These are phyloP conservation scores for Cherax quadricarinatus DNA, from an alignment of 1,140 invertebrate genomes.

Conservation along the genomic window DNA sequence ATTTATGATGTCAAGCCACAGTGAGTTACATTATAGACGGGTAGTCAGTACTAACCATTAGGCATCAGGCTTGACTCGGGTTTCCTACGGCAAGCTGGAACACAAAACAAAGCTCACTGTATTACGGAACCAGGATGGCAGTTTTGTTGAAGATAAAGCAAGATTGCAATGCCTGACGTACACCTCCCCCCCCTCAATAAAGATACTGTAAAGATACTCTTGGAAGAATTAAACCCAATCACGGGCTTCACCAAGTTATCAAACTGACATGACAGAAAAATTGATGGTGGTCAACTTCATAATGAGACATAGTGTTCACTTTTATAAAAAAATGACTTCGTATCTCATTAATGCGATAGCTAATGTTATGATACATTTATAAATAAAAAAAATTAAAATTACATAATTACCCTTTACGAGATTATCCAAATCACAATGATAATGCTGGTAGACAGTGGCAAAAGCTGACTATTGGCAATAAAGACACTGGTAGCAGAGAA, in stretches of 20 bases:
- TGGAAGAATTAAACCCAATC: no score
- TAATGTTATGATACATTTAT: background rate
- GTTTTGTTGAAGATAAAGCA: background rate
- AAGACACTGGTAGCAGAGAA: no score
- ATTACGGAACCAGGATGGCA: slow-evolving; percentile 22
- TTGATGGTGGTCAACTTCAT: no score
- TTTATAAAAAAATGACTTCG: slow-evolving; percentile 12
- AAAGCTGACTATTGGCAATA: no score
- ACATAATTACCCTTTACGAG: background rate
- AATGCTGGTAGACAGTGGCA: no score
- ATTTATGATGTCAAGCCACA: background rate
- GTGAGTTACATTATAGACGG: slow-evolving; percentile 10
- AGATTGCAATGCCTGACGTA: background rate
- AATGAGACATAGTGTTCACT: background rate
- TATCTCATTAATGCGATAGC: slow-evolving; percentile 33
- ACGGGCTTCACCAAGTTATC: no score
- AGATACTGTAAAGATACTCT: background rate
- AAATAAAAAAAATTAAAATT: background rate
- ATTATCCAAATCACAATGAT: no score
- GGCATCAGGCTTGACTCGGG: slow-evolving; percentile 62
- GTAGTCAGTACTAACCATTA: slow-evolving; percentile 61
- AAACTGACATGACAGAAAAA: no score
- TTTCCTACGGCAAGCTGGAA: slow-evolving; percentile 69
- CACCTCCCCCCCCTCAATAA: background rate
- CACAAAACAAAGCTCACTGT: slow-evolving; percentile 63